A percentile compares a stretch with the other conserved stretches of the same genome.
phyloP scores from a whole-genome alignment of 2,113 vertebrate genomes.

The Capreolus pygargus region DNA sequence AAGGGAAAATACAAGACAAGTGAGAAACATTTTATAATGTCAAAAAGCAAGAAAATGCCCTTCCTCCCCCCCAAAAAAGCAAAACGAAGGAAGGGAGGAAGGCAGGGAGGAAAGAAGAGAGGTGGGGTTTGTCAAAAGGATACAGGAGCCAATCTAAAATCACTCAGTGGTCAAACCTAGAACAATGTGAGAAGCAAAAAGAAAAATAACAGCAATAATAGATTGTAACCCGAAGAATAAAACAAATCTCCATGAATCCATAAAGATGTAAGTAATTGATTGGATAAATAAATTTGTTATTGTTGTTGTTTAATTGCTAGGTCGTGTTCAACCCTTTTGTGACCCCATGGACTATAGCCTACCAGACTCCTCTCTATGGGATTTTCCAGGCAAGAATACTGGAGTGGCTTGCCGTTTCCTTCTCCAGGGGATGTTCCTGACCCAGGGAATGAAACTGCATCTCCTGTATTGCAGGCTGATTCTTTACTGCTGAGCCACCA shows the following conservation, averaged over 20 bases:
- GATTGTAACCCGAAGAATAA: neutral
- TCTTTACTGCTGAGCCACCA: neutral
- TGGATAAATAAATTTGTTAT: neutral
- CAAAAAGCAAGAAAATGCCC: neutral
- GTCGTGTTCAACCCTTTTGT: neutral
- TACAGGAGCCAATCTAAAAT: neutral
- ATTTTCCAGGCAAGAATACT: neutral
- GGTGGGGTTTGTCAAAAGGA: neutral
- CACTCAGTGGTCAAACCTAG: neutral
- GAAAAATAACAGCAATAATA: neutral
- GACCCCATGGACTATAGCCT: neutral
- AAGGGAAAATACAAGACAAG: neutral
- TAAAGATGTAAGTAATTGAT: neutral
- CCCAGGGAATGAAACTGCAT: neutral
- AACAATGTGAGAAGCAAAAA: neutral
- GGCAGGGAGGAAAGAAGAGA: rapidly evolving
- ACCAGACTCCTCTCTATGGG: neutral
- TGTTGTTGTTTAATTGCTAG: neutral
- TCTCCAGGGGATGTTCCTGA: neutral
- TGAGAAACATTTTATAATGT: neutral
- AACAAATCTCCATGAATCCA: neutral
- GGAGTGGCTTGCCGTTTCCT: neutral
- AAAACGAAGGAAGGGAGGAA: rapidly evolving
- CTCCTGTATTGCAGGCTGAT: neutral
- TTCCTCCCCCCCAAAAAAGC: rapidly evolving